A percentile compares a stretch with the other conserved stretches of the same genome.
Conservation (phyloP, 2,797 vertebrate species). For the Odontamblyopus lacepedii region DNA sequence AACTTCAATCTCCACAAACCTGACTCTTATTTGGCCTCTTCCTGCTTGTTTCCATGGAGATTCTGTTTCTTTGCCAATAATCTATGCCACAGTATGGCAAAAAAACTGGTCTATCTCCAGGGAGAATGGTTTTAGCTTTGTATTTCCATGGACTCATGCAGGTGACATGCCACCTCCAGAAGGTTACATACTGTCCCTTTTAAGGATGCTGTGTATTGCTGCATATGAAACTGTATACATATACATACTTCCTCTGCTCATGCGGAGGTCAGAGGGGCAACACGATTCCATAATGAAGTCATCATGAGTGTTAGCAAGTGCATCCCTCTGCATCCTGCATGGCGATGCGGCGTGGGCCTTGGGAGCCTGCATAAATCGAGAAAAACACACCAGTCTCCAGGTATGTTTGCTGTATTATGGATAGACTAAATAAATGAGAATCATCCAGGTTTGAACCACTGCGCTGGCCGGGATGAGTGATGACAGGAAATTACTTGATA, state of each 20-base stretch:
- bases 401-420: background rate
- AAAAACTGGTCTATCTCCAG: too few species aligned
- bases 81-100: too few species aligned
- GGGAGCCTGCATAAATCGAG: background rate
- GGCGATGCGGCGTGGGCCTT: background rate
- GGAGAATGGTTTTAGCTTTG: too few species aligned
- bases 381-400: background rate
- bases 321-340: background rate
- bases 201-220: too few species aligned
- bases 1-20: too few species aligned
- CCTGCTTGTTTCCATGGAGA: too few species aligned
- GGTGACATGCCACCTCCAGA: too few species aligned
- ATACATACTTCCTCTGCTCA: slow-evolving; percentile 1
- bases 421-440: background rate
- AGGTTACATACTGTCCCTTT: background rate
- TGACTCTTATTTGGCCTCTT: too few species aligned
- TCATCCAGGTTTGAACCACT: background rate
- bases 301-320: background rate
- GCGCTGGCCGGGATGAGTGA: too few species aligned
- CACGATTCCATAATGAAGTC: background rate
- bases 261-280: slow-evolving; percentile 5
- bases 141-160: too few species aligned
- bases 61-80: too few species aligned
- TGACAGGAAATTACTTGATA: background rate
- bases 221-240: background rate